These are phyloP conservation scores for Eucera pruinosa DNA, from an alignment of 2,888 invertebrate species.

Conservation along the genomic window DNA sequence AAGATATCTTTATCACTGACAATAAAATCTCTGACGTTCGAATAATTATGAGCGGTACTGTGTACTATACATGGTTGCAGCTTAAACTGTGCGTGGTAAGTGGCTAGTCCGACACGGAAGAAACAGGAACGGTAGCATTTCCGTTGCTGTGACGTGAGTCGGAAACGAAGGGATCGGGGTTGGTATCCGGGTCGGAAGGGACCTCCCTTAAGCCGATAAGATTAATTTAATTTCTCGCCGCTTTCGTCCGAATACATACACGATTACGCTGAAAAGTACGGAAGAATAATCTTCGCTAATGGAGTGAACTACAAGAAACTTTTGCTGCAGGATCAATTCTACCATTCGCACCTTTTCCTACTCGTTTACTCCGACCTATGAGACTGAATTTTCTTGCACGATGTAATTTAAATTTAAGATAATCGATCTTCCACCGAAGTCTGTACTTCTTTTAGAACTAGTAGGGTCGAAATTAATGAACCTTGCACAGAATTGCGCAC, in stretches of 20 bases:
- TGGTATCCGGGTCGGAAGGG: conserved; percentile 51
- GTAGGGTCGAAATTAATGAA: not conserved
- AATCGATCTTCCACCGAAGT: not conserved
- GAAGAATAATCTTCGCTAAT: conserved; percentile 32
- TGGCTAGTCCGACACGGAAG: conserved; percentile 22
- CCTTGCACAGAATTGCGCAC: not conserved
- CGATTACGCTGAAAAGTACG: conserved; percentile 22
- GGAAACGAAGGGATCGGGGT: conserved; percentile 57
- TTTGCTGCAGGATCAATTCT: conserved; percentile 8
- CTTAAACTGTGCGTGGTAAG: conserved; percentile 23
- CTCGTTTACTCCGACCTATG: too few species aligned
- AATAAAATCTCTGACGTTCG: too few species aligned
- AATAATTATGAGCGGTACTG: too few species aligned
- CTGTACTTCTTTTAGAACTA: not conserved
- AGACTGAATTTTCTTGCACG: not conserved
- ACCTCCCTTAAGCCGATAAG: conserved; percentile 71
- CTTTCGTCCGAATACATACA: conserved; percentile 55
- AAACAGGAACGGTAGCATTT: conserved; percentile 49
- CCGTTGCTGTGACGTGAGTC: conserved; percentile 52
- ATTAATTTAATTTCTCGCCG: conserved; percentile 75
- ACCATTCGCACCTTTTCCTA: too few species aligned
- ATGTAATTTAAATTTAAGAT: conserved; percentile 11
- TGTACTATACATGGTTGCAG: conserved; percentile 4
- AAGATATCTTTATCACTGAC: too few species aligned
- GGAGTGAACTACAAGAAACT: conserved; percentile 5